These are phyloP conservation scores for Drosophila funebris DNA, from an alignment of 1,140 invertebrate species.

Conservation along the genomic window DNA sequence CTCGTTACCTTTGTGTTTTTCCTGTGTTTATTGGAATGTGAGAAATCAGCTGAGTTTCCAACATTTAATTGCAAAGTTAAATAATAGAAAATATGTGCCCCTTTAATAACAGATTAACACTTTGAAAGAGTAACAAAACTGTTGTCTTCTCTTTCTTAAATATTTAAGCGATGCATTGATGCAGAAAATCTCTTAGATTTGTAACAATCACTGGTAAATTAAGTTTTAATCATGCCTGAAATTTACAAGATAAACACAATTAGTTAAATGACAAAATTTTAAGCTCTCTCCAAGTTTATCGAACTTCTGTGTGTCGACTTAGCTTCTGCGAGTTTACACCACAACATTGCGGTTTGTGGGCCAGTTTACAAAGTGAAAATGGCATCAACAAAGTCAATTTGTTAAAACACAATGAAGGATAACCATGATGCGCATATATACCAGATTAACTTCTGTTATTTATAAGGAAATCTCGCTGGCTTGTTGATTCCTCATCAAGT, in stretches of 20 bases:
- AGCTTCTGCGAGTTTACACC: not conserved
- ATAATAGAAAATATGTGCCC: not conserved
- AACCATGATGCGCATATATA: no score
- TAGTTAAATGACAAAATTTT: conserved; percentile 37
- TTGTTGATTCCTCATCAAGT: not conserved
- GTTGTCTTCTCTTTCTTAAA: no score
- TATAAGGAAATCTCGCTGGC: no score
- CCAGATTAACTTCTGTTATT: no score
- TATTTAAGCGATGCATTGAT: not conserved
- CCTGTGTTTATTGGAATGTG: conserved; percentile 29
- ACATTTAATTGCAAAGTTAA: not conserved
- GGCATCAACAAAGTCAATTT: not conserved
- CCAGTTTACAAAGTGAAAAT: not conserved
- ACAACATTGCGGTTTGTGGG: not conserved
- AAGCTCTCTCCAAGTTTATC: conserved; percentile 1
- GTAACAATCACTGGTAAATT: not conserved
- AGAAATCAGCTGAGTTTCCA: conserved; percentile 27
- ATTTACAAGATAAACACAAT: conserved; percentile 49
- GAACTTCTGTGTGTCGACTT: not conserved
- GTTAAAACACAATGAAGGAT: no score
- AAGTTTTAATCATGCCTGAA: not conserved
- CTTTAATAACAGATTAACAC: not conserved
- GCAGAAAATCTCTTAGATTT: not conserved
- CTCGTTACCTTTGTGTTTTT: conserved; percentile 28
- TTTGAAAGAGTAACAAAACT: no score